Evolutionary conservation across 23 tunicate genomes (phyloP), one percentile per base, ranked within the genome.

Genomic region (Corella eumyota): DNA sequence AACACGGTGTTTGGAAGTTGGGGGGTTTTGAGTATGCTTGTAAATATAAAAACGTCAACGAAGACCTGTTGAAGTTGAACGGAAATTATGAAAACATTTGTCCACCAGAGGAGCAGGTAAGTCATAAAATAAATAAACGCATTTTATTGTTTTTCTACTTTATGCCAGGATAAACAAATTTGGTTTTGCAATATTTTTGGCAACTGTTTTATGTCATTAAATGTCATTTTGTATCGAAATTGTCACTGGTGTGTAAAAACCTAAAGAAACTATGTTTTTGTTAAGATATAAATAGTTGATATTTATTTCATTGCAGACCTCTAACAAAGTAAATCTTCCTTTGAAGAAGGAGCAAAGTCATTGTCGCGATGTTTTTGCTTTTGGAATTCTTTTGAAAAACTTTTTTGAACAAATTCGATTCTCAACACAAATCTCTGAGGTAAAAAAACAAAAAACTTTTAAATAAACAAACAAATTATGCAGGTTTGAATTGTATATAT

Each of bases 1-100:
- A 86, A 27, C 56, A 60, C 30, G 95, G 95, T 15, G 51, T 72
- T 3, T 86, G 95, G 95, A 86, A 86, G 35, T 56, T 86, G 22
- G 74, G 65, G 22, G 70, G 65, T 22, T 86, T 86, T 52, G 86
- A 86, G 23, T 58, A 67, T 66, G 95, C 95, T 37, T 73, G 77
- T 71, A 58, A 11, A 21, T 86, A 77, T 65, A 37, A 40, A 4
- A 76, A 86, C 51, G 76, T 79, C 20, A 86, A 82, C 1, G 38
- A 62, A 49, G 60, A 60, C 32, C 34, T 47, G 46, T 37, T 86
- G 47, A 54, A 74, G 27, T 20, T 40, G 7, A 47, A 56, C 17
- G 48, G 37, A 0, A 47, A 45, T 27, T 35, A 32, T 3, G 34
- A 29, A 25, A 51, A 37, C 7, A 25, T 62, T 37, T 25, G 60